Conservation (phyloP, 2,797 vertebrate species). For the Nannoperca obscura region DNA sequence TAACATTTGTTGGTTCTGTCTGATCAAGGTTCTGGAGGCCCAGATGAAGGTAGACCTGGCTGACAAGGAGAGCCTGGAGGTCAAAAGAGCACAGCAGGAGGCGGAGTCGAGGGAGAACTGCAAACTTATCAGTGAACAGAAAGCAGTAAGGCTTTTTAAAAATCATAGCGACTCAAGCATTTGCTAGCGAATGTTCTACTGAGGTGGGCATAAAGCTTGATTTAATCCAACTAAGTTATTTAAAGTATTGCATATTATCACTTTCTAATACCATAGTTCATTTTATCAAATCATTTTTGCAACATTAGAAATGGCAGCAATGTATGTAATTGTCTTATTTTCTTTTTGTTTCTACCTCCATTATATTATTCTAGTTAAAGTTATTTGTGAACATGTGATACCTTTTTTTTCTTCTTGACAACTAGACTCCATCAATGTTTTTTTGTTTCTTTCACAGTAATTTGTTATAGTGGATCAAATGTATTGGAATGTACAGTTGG, state of each 20-base stretch:
- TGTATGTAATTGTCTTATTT: neutral
- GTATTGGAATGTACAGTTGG: slow-evolving; percentile 28
- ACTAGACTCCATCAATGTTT: slow-evolving; percentile 9
- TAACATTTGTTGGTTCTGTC: slow-evolving; percentile 26
- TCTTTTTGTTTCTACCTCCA: neutral
- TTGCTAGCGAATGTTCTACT: neutral
- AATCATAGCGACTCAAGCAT: neutral
- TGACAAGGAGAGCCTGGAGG: slow-evolving; percentile 95
- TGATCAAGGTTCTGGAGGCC: slow-evolving; percentile 91
- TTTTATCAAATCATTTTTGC: neutral
- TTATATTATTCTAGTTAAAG: slow-evolving; percentile 15
- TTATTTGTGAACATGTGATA: slow-evolving; percentile 4
- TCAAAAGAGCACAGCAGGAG: slow-evolving; percentile 91
- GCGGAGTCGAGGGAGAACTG: slow-evolving; percentile 95
- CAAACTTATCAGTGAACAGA: slow-evolving; percentile 97
- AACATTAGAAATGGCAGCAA: neutral
- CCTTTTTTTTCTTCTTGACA: slow-evolving; percentile 12
- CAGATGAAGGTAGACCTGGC: slow-evolving; percentile 97
- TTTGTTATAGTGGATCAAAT: slow-evolving; percentile 40
- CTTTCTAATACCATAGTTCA: neutral
- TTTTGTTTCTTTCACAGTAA: slow-evolving; percentile 27
- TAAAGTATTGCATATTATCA: neutral
- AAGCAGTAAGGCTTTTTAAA: slow-evolving; percentile 88
- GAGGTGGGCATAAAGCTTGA: neutral
- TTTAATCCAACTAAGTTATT: neutral